A percentile compares a stretch with the other conserved stretches of the same genome.
These are phyloP conservation scores for Trisateles emortualis DNA, from an alignment of 2,888 invertebrate species.

Conservation along the genomic window DNA sequence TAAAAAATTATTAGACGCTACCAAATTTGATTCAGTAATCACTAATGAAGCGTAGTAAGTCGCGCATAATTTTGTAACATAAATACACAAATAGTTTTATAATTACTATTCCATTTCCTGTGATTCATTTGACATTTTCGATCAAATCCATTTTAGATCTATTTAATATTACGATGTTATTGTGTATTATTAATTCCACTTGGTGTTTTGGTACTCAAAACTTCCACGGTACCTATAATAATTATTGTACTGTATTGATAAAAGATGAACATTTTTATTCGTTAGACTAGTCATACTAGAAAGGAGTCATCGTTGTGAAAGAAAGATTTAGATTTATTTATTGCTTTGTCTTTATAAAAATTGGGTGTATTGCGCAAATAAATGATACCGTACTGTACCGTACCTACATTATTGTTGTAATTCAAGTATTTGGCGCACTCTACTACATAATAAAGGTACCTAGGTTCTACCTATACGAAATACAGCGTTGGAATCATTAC, in stretches of 20 bases:
- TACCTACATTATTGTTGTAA: slow-evolving; percentile 32
- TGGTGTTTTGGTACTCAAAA: slow-evolving; percentile 25
- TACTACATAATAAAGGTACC: slow-evolving; percentile 31
- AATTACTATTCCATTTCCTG: slow-evolving; percentile 73
- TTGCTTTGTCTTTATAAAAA: slow-evolving; percentile 61
- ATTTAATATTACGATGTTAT: slow-evolving; percentile 44
- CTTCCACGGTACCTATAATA: slow-evolving; percentile 40
- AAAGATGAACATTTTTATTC: slow-evolving; percentile 58
- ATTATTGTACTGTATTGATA: slow-evolving; percentile 43
- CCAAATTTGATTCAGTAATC: slow-evolving; percentile 69
- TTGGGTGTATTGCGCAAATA: slow-evolving; percentile 41
- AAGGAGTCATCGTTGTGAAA: slow-evolving; percentile 69
- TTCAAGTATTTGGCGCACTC: slow-evolving; percentile 36
- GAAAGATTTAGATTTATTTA: slow-evolving; percentile 77
- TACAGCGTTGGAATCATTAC: slow-evolving; percentile 21
- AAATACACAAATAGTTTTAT: slow-evolving; percentile 46
- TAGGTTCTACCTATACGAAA: too few species aligned
- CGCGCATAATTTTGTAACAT: slow-evolving; percentile 43
- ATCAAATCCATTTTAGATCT: slow-evolving; percentile 58
- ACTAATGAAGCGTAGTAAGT: slow-evolving; percentile 72
- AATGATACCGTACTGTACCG: slow-evolving; percentile 44
- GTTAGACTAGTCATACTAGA: slow-evolving; percentile 85
- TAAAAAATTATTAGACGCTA: slow-evolving; percentile 76
- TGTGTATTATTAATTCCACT: slow-evolving; percentile 33
- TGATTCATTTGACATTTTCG: slow-evolving; percentile 66